Evolutionary conservation across 2,888 invertebrate species (phyloP).

Genomic region (Linnaemya tessellans): DNA sequence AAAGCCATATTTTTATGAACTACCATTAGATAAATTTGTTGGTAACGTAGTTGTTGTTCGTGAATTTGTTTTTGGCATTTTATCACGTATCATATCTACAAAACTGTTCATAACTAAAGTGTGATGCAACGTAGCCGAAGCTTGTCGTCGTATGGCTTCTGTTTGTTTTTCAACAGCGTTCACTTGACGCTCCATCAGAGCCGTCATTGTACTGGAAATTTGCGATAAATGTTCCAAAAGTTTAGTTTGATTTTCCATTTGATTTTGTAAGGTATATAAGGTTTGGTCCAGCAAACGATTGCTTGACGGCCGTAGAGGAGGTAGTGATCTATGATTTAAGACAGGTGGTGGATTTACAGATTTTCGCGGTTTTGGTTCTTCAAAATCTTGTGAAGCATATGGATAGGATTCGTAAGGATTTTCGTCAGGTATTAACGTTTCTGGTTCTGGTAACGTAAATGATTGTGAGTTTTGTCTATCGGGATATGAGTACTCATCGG

Average conservation of each 20-base stretch:
- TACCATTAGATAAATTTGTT: conserved; percentile 50
- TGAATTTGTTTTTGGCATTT: conserved; percentile 56
- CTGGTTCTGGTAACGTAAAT: conserved; percentile 3
- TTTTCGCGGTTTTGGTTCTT: not conserved
- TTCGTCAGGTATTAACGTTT: conserved; percentile 62
- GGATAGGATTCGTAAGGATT: conserved; percentile 36
- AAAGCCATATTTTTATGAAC: conserved; percentile 31
- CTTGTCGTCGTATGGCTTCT: conserved; percentile 64
- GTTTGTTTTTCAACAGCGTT: conserved; percentile 67
- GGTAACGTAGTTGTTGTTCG: conserved; percentile 16
- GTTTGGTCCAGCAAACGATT: conserved; percentile 55
- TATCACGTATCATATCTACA: conserved; percentile 68
- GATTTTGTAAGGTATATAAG: conserved; percentile 56
- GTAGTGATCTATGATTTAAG: conserved; percentile 32
- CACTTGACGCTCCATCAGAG: conserved; percentile 66
- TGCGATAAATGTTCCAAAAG: conserved; percentile 62
- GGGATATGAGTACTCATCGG: conserved; percentile 53
- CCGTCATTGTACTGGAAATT: conserved; percentile 57
- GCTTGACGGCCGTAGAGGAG: conserved; percentile 29
- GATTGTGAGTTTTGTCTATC: conserved; percentile 18
- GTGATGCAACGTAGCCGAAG: conserved; percentile 63
- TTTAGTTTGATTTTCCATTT: conserved; percentile 68
- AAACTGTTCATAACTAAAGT: conserved; percentile 67
- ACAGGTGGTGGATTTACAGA: not conserved
- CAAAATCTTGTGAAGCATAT: conserved; percentile 14